These are phyloP conservation scores for Phragmatobia fuliginosa DNA, from an alignment of 2,888 invertebrate genomes.

Conservation along the genomic window DNA sequence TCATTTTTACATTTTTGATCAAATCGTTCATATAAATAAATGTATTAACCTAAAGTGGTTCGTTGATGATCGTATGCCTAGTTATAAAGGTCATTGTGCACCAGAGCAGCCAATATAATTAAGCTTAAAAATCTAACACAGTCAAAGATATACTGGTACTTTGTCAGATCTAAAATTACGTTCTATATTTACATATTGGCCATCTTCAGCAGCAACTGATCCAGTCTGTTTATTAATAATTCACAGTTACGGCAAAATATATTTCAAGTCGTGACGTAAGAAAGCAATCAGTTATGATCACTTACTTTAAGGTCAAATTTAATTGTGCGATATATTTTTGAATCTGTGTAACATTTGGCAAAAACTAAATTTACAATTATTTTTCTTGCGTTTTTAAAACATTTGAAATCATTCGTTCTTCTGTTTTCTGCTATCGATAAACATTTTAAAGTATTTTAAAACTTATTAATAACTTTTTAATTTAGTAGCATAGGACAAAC, in stretches of 20 bases:
- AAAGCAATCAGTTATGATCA: constrained; percentile 31
- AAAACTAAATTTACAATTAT: constrained; percentile 19
- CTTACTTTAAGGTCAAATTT: constrained; percentile 22
- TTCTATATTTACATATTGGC: constrained; percentile 1
- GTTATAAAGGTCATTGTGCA: background rate
- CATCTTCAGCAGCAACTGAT: constrained; percentile 21
- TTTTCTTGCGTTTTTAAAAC: constrained; percentile 16
- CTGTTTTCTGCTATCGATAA: background rate
- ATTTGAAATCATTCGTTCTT: background rate
- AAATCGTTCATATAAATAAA: background rate
- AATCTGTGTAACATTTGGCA: no score
- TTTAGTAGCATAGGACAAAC: no score
- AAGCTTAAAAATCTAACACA: background rate
- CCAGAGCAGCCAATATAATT: background rate
- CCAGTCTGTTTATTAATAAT: constrained; percentile 40
- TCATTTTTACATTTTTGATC: background rate
- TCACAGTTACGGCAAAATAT: constrained; percentile 33
- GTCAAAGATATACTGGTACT: background rate
- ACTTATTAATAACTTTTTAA: no score
- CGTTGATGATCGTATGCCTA: no score
- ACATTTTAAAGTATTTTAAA: no score
- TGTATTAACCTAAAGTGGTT: no score
- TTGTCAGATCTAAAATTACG: background rate
- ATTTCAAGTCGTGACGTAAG: constrained; percentile 39
- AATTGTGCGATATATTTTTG: constrained; percentile 18